Evolutionary conservation across 2,888 invertebrate species (phyloP), one percentile per base, ranked within the genome.

Genomic region (Agapetus fuscipes): DNA sequence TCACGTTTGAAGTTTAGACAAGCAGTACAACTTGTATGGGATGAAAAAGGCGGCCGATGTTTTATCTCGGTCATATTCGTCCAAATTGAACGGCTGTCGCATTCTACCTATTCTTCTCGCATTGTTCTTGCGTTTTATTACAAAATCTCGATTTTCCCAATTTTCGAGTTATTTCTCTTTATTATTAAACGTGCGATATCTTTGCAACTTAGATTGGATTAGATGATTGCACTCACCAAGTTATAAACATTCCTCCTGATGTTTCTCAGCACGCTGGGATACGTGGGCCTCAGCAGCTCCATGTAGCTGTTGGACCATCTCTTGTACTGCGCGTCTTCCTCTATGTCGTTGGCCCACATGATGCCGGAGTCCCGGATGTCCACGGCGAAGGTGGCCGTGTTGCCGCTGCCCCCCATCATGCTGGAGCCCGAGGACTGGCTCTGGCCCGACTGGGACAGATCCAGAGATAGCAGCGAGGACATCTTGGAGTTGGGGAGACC

Each of bases 261-360:
- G 56, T 87, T 88, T 48, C 97, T 71, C 44, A 98, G 66, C 94
- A 97, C 96, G 38, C 97, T 97, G 1, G 96, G 96, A 57, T 94
- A 98, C 0, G 94, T 91, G n/a, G 97, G 96, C 43, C 95, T 72
- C 46, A 98, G 66, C 46, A 98, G 67, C 54, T 96, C 93, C 69
- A 86, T 86, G 37, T 90, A 76, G 25, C 86, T 87, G 1, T 79
- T 71, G 0, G 93, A 86, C 97, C 96, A 98, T 39, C 85, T 74
- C 17, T 74, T 72, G 58, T 96, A 98, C 47, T 84, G 78, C 29
- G 80, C 72, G 66, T 98, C 97, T 6, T 72, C 76, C 66, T 97
- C 97, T 40, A 98, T 76, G 59, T 98, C 90, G 58, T 98, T 98
- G 15, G 96, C 72, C 84, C 91, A 98, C 57, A 84, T 79, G 42